phyloP scores from a whole-genome alignment of 2,797 vertebrate species.

The Hypotaenidia okinawae region DNA sequence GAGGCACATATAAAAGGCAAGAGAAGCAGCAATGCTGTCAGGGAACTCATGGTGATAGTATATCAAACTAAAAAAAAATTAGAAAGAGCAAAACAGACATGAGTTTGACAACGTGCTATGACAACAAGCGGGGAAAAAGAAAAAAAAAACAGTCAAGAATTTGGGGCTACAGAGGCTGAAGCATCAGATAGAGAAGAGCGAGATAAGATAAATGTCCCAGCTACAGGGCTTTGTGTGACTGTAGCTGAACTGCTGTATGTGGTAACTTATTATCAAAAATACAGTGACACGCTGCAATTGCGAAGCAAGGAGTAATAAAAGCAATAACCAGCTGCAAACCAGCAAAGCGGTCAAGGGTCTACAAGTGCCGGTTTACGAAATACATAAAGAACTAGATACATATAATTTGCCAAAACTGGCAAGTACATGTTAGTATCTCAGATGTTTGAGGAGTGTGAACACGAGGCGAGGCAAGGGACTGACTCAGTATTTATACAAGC shows the following conservation, averaged over 20 bases:
- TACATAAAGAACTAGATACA: conserved; percentile 56
- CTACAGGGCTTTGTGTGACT: conserved; percentile 29
- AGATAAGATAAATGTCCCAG: conserved; percentile 61
- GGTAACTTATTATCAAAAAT: conserved; percentile 42
- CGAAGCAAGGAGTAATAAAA: conserved; percentile 21
- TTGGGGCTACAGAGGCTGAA: conserved; percentile 70
- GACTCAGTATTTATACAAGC: conserved; percentile 69
- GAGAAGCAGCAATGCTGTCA: conserved; percentile 65
- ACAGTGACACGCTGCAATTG: conserved; percentile 9
- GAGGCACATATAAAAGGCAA: conserved; percentile 63
- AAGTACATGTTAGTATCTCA: conserved; percentile 49
- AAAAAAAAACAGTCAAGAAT: background rate
- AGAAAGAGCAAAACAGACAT: conserved; percentile 69
- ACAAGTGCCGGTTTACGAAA: conserved; percentile 22
- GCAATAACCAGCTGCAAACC: conserved; percentile 49
- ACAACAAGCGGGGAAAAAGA: conserved; percentile 34
- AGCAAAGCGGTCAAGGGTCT: conserved; percentile 58
- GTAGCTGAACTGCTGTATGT: conserved; percentile 5
- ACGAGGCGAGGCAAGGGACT: conserved; percentile 64
- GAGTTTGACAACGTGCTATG: conserved; percentile 67
- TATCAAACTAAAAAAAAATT: conserved; percentile 56
- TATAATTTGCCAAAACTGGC: conserved; percentile 66
- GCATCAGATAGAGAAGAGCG: conserved; percentile 36
- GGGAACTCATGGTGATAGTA: conserved; percentile 62
- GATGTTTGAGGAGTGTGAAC: conserved; percentile 63